Conservation (phyloP, 1,140 invertebrate species). For the Pemphigus obesinymphae region DNA sequence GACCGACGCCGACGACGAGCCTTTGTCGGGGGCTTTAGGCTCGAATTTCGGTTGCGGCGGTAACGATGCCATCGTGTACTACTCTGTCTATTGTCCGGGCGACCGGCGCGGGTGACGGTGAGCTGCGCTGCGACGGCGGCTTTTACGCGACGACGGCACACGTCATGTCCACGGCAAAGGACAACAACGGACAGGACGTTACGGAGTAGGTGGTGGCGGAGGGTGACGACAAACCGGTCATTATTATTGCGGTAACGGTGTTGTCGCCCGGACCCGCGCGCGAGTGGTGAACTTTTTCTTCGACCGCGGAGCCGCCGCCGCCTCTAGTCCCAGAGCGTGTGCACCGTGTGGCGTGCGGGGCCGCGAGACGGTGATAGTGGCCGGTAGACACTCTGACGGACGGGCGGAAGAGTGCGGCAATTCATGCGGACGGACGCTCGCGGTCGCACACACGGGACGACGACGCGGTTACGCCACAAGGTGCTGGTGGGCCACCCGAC, state of each 20-base stretch:
- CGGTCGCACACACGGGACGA: not conserved
- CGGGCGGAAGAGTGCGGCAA: no score
- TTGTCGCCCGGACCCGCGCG: not conserved
- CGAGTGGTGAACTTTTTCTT: not conserved
- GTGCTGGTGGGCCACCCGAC: no score
- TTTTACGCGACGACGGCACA: not conserved
- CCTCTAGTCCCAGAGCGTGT: not conserved
- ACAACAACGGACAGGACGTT: not conserved
- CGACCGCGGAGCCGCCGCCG: no score
- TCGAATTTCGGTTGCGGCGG: constrained; percentile 20
- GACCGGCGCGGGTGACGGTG: not conserved
- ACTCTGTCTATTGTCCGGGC: not conserved
- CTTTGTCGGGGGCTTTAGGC: constrained; percentile 30
- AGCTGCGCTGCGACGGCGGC: not conserved
- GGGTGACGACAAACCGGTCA: constrained; percentile 20
- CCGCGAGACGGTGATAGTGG: not conserved
- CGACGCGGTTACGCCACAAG: not conserved
- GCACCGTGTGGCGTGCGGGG: not conserved
- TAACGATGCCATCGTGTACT: constrained; percentile 13
- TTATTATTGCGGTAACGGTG: no score
- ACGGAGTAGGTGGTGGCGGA: not conserved
- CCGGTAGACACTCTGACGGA: not conserved
- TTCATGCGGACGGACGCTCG: not conserved
- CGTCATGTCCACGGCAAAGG: constrained; percentile 3
- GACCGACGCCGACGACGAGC: not conserved